A percentile compares a stretch with the other conserved stretches of the same genome.
Evolutionary conservation across 2,888 invertebrate species (phyloP).

Genomic region (Baccha elongata): DNA sequence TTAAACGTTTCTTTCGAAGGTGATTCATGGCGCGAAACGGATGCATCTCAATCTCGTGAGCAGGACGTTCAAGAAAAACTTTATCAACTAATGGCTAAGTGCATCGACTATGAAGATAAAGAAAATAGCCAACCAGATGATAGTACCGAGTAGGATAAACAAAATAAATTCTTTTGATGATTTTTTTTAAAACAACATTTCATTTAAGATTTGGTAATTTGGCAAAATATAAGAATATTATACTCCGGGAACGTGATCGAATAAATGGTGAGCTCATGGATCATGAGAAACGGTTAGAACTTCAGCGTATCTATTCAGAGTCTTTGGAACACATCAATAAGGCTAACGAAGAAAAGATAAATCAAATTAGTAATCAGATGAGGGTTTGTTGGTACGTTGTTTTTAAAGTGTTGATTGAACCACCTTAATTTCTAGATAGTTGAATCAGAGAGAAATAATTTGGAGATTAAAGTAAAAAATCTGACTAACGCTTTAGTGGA

Average conservation of each 20-base stretch:
- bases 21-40: conserved; percentile 79
- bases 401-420: neutral
- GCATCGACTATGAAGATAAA: conserved; percentile 76
- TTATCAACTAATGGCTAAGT: conserved; percentile 77
- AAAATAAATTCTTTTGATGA: neutral
- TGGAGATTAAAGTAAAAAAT: conserved; percentile 71
- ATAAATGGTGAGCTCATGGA: conserved; percentile 79
- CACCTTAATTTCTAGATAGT: conserved; percentile 18
- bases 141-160: conserved; percentile 76
- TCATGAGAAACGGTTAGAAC: conserved; percentile 78
- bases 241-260: conserved; percentile 80
- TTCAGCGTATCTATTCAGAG: conserved; percentile 78
- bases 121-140: conserved; percentile 76
- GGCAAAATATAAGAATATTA: conserved; percentile 79
- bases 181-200: neutral
- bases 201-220: conserved; percentile 76
- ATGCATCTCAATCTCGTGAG: conserved; percentile 78
- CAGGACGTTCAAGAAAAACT: conserved; percentile 79
- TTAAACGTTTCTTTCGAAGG: neutral
- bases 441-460: conserved; percentile 71
- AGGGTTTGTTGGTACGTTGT: conserved; percentile 25
- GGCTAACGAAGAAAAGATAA: conserved; percentile 76
- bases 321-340: conserved; percentile 78
- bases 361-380: conserved; percentile 66
- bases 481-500: conserved; percentile 75